phyloP scores from a whole-genome alignment of 2,888 invertebrate genomes.

The Hyposoter dolosus region DNA sequence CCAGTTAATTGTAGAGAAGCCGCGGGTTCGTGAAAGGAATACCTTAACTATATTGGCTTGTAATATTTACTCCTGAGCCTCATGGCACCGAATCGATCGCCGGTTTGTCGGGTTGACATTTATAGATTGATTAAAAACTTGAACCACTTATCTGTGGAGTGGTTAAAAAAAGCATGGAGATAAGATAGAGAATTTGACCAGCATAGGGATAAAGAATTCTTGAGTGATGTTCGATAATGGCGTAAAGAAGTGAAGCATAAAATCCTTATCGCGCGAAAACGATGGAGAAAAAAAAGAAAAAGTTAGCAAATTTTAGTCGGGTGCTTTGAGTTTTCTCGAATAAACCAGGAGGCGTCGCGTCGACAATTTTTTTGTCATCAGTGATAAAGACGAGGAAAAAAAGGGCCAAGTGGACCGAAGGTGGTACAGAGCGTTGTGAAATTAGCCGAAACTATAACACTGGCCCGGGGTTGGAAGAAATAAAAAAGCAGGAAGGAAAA shows the following conservation, averaged over 20 bases:
- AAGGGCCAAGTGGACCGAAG: slow-evolving; percentile 1
- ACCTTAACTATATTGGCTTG: too few species aligned
- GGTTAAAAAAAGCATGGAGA: too few species aligned
- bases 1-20: too few species aligned
- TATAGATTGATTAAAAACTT: too few species aligned
- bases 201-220: neutral
- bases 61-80: too few species aligned
- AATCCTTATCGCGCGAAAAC: neutral
- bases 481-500: slow-evolving; percentile 15
- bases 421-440: slow-evolving; percentile 45
- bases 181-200: neutral
- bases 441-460: slow-evolving; percentile 64
- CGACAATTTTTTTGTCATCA: slow-evolving; percentile 39
- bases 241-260: neutral
- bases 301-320: slow-evolving; percentile 23
- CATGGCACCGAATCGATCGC: too few species aligned
- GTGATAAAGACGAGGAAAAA: neutral
- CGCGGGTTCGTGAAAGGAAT: too few species aligned
- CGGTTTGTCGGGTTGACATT: too few species aligned
- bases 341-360: slow-evolving; percentile 37
- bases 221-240: neutral
- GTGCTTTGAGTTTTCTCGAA: neutral
- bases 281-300: slow-evolving; percentile 24
- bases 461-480: slow-evolving; percentile 30
- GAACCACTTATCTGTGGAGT: too few species aligned